These are phyloP conservation scores for Ennomos fuscantarius DNA, from an alignment of 2,888 invertebrate genomes.

Conservation along the genomic window DNA sequence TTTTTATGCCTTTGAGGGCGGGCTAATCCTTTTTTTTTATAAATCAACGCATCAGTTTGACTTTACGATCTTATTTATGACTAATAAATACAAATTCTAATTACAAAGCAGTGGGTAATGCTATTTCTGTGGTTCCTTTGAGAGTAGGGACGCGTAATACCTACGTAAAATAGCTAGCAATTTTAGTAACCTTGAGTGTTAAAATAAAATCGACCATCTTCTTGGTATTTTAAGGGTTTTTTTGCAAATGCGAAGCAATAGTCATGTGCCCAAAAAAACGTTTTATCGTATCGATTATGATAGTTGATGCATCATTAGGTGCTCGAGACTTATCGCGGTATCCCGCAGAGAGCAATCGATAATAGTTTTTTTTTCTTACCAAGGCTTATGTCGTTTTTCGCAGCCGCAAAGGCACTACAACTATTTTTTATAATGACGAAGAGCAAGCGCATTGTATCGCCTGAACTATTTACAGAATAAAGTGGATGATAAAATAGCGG, in stretches of 20 bases:
- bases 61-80: conserved; percentile 21
- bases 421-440: conserved; percentile 29
- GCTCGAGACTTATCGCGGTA: conserved; percentile 47
- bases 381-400: conserved; percentile 43
- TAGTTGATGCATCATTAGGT: conserved; percentile 52
- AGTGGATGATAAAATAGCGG: conserved; percentile 19
- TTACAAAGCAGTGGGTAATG: not conserved
- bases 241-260: conserved; percentile 3
- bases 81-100: conserved; percentile 15
- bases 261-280: conserved; percentile 45
- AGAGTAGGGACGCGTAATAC: not conserved
- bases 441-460: conserved; percentile 17
- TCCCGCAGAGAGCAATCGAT: conserved; percentile 59
- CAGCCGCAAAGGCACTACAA: conserved; percentile 39
- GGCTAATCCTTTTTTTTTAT: conserved; percentile 28
- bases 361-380: conserved; percentile 44
- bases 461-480: conserved; percentile 25
- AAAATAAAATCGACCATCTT: not conserved
- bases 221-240: not conserved
- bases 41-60: conserved; percentile 22
- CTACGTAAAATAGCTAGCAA: too few species aligned
- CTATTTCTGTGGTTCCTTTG: not conserved
- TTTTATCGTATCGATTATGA: conserved; percentile 50
- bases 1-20: conserved; percentile 34
- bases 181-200: not conserved